phyloP scores from a whole-genome alignment of 2,797 vertebrate species.

The Alosa sapidissima region DNA sequence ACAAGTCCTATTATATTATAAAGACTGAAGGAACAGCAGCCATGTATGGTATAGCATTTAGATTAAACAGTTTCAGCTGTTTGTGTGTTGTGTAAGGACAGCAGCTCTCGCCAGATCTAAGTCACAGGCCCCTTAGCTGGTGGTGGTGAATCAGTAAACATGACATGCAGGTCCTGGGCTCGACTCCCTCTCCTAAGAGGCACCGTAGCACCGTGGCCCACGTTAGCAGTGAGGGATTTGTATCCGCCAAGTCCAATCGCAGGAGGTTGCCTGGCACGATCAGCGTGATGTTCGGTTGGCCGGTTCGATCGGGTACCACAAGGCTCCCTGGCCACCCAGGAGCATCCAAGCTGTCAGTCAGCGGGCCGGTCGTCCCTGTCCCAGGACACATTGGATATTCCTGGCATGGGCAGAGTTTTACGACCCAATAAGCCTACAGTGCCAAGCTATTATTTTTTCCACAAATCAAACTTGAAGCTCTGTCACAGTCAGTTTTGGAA shows the following conservation, averaged over 20 bases:
- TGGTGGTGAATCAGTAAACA: background rate
- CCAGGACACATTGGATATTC: background rate
- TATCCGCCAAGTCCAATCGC: constrained; percentile 24
- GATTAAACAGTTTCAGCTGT: background rate
- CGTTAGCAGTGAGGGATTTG: constrained; percentile 23
- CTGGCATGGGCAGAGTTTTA: constrained; percentile 4
- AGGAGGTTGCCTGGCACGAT: constrained; percentile 23
- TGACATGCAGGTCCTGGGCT: background rate
- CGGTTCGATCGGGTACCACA: constrained; percentile 7
- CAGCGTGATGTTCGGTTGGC: constrained; percentile 9
- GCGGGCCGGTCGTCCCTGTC: constrained; percentile 30
- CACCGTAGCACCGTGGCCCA: constrained; percentile 16
- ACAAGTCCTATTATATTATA: background rate
- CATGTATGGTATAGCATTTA: background rate
- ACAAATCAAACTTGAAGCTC: background rate
- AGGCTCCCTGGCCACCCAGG: constrained; percentile 13
- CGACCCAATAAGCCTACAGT: background rate
- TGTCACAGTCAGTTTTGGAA: background rate
- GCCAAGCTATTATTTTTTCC: constrained; percentile 13
- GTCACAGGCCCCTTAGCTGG: background rate
- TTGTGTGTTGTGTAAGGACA: background rate
- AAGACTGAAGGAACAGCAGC: background rate
- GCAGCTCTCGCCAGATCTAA: background rate
- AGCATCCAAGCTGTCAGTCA: constrained; percentile 32
- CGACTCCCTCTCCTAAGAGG: constrained; percentile 23